Evolutionary conservation across 2,888 invertebrate species (phyloP), one percentile per base, ranked within the genome.

Genomic region (Troides helena): DNA sequence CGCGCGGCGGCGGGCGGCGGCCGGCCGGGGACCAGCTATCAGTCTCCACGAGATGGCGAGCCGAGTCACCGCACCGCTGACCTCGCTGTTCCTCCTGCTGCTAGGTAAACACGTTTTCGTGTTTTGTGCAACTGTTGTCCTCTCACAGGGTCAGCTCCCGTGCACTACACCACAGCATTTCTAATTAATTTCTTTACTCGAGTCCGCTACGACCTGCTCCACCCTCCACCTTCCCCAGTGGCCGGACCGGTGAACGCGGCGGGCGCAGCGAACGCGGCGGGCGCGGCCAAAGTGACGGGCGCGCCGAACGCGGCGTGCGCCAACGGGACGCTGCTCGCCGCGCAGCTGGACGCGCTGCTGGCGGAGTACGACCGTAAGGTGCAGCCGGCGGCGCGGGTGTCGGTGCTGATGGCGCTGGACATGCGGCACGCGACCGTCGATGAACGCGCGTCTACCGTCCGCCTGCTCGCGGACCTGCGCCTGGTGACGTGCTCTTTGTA

Each of bases 401-500:
- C 75, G 14, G 94, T 95, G 21, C 76, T 76, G 39, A 85, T 96
- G 61, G 92, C 92, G 43, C 81, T 96, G 46, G 92, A 93, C 71
- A 85, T 95, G 68, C 87, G 92, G 66, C 96, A 96, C 80, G 90
- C 96, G 50, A 94, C 95, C 75, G 82, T 97, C 81, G 93, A 95
- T 79, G 96, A 96, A 80, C 80, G 88, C 23, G 92, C 93, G 77
- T 94, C 95, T 12, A 90, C 94, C 67, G 89, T 96, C 73, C 80
- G 83, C 18, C 73, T 90, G 71, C 78, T 90, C 17, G 89, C 85
- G 0, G 87, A 88, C 56, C 75, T 96, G 8, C 90, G 85, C 73
- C 85, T 96, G 93, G 96, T 96, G 5, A 39, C 18, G 5, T 14
- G 18, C 65, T 21, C 50, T 2, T 50, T n/a, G 21, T 43, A 46